phyloP scores from a whole-genome alignment of 2,797 vertebrate genomes.

The Spinibarbus caldwelli region DNA sequence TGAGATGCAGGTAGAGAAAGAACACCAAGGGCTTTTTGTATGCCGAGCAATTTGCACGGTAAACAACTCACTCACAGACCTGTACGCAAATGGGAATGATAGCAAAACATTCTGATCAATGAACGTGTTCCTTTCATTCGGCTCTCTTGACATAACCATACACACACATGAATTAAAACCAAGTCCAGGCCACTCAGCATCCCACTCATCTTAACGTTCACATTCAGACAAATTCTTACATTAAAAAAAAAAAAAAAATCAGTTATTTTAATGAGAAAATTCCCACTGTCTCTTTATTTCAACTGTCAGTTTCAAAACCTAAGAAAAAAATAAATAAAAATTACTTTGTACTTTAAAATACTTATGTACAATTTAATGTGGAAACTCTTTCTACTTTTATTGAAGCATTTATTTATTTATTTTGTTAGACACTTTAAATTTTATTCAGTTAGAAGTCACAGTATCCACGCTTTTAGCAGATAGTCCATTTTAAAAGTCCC shows the following conservation, averaged over 20 bases:
- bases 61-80: background rate
- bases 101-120: constrained; percentile 12
- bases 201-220: background rate
- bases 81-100: background rate
- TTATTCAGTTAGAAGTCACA: background rate
- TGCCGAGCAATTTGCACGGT: background rate
- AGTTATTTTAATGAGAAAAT: constrained; percentile 3
- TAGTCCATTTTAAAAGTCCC: too few relatives aligned
- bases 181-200: background rate
- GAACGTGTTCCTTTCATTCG: background rate
- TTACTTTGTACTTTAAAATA: background rate
- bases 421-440: background rate
- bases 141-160: background rate
- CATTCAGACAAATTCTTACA: background rate
- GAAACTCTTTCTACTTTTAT: background rate
- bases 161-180: background rate
- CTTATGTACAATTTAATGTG: background rate
- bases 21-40: constrained; percentile 20
- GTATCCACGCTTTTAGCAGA: background rate
- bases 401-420: background rate
- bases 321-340: too few relatives aligned
- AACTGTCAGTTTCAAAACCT: background rate
- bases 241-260: background rate
- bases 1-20: constrained; percentile 11
- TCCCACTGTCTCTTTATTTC: background rate